Evolutionary conservation across 2,888 invertebrate genomes (phyloP).

Genomic region (Microplitis manilae): DNA sequence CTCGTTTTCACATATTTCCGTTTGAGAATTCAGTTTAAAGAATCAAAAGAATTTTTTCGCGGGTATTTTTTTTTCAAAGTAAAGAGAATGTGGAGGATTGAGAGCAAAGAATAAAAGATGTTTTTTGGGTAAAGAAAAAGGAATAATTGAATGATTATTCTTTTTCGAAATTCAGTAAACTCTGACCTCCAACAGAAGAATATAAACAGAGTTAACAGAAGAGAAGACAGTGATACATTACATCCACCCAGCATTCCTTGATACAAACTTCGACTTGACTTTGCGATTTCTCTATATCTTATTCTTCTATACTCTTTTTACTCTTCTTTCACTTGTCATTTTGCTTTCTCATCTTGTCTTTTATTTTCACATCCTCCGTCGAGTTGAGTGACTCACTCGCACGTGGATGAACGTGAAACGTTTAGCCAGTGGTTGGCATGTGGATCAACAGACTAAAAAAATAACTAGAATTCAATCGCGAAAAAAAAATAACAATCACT

Average conservation of each 20-base stretch:
- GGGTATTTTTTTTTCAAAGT: not conserved
- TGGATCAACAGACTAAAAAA: constrained; percentile 47
- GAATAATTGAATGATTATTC: constrained; percentile 47
- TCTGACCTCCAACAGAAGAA: constrained; percentile 55
- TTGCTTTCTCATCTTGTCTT: constrained; percentile 36
- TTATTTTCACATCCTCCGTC: constrained; percentile 37
- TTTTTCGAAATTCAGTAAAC: constrained; percentile 62
- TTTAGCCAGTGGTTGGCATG: constrained; percentile 57
- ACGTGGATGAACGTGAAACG: not conserved
- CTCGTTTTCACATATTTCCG: not conserved
- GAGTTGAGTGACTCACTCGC: constrained; percentile 52
- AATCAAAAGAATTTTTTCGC: not conserved
- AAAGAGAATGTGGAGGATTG: constrained; percentile 7
- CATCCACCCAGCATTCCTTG: constrained; percentile 59
- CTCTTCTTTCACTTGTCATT: constrained; percentile 5
- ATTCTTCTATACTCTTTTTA: constrained; percentile 36
- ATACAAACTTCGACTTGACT: constrained; percentile 43
- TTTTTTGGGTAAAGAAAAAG: constrained; percentile 44
- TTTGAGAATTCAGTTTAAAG: not conserved
- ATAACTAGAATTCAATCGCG: not conserved
- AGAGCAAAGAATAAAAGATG: constrained; percentile 39
- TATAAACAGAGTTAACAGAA: constrained; percentile 14
- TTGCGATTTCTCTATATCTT: constrained; percentile 53
- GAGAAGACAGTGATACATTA: constrained; percentile 63
- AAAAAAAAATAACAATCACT: not conserved